These are phyloP conservation scores for Lacanobia wlatinum DNA, from an alignment of 2,888 invertebrate species.

Conservation along the genomic window DNA sequence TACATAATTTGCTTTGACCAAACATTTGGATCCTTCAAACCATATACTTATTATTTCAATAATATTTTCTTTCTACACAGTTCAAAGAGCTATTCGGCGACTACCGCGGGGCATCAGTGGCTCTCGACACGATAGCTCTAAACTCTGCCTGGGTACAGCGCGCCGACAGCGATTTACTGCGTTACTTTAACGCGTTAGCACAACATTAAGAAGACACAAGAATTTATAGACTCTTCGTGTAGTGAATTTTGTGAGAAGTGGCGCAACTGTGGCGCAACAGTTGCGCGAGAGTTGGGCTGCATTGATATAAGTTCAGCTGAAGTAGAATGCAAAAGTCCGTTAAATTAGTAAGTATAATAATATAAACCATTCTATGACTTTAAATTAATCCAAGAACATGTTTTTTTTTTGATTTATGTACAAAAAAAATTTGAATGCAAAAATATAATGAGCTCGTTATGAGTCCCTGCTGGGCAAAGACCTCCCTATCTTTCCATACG, in stretches of 20 bases:
- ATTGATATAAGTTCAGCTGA: neutral
- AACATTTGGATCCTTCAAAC: too few species aligned
- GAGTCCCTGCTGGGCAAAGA: too few species aligned
- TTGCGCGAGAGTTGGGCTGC: neutral
- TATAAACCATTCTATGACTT: too few species aligned
- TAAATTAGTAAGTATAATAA: neutral
- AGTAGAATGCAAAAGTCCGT: neutral
- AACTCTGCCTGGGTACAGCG: conserved; percentile 95
- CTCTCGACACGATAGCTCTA: conserved; percentile 94
- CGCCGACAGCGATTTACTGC: conserved; percentile 88
- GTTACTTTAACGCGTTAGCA: conserved; percentile 78
- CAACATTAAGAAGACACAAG: conserved; percentile 56
- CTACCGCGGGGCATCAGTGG: conserved; percentile 92
- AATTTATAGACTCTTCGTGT: conserved; percentile 20
- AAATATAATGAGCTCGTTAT: neutral
- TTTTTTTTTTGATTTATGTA: too few species aligned
- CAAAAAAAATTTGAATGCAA: too few species aligned
- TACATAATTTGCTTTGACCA: too few species aligned
- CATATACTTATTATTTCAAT: too few species aligned
- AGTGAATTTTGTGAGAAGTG: conserved; percentile 22
- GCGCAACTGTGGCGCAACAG: conserved; percentile 4
- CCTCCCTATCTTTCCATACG: neutral
- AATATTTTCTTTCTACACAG: conserved; percentile 74
- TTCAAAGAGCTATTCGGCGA: conserved; percentile 91
- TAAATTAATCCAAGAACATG: too few species aligned